Evolutionary conservation across 2,888 invertebrate species (phyloP), one percentile per base, ranked within the genome.

Genomic region (Panopea generosa): DNA sequence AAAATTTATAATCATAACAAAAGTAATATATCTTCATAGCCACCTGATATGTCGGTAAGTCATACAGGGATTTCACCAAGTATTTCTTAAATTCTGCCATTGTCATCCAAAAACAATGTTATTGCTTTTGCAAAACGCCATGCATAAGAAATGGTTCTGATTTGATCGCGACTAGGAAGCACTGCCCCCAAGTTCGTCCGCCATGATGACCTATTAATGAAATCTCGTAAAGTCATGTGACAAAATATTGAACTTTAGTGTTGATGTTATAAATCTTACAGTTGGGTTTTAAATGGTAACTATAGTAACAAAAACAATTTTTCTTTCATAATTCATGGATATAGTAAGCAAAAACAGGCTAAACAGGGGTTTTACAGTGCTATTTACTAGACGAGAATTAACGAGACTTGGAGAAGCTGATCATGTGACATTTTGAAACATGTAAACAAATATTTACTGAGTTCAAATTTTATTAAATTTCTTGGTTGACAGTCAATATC

Each of bases 31-130:
- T 14, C 14, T 89, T 93, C n/a, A n/a, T n/a, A n/a, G n/a, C n/a
- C n/a, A 95, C 95, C 94, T 97, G 97, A 92, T 97, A 97, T 20
- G 97, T 96, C 55, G 86, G 86, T 61, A 89, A 74, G 68, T 88
- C 87, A 61, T 83, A 86, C n/a, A 73, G 79, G 53, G 70, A 84
- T 45, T 61, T 68, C 0, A 84, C 79, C 22, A 53, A 26, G n/a
- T n/a, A n/a, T 14, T 43, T 38, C 20, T 63, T 38, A 33, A 20
- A 47, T 24, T 53, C 62, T 20, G 67, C 67, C 82, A 78, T 82
- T 33, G 33, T 33, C 33, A 33, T 11, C 11, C 6, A 7, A 7
- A 33, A 33, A 33, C n/a, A n/a, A n/a, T n/a, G n/a, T n/a, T n/a
- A n/a, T n/a, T n/a, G n/a, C n/a, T n/a, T 11, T 33, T 33, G 33